Percentiles rank a stretch among this genome's conserved stretches.
phyloP scores from a whole-genome alignment of 2,888 invertebrate species.

The Stenchaetothrips biformis region DNA sequence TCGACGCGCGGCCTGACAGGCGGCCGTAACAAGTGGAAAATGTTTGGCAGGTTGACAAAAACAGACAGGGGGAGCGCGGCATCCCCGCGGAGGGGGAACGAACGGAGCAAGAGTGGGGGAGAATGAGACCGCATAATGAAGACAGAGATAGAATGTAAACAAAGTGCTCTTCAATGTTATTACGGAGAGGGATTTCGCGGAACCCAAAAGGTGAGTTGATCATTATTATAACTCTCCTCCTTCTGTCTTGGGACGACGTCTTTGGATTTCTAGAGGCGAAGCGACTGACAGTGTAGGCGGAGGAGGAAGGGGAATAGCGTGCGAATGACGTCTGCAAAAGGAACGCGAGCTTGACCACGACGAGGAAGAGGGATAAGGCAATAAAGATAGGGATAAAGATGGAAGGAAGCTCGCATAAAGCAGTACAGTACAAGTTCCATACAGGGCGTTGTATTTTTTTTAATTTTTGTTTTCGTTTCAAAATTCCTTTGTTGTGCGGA shows the following conservation, averaged over 20 bases:
- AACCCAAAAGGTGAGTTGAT: too few relatives aligned
- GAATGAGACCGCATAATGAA: neutral
- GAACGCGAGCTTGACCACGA: neutral
- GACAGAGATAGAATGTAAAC: neutral
- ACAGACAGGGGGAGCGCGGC: neutral
- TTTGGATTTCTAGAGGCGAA: neutral
- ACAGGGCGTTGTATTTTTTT: neutral
- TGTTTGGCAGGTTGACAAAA: neutral
- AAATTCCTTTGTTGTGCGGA: too few relatives aligned
- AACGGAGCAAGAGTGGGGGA: neutral
- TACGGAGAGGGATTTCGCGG: too few relatives aligned
- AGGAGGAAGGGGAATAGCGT: neutral
- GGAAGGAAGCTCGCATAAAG: neutral
- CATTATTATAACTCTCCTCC: too few relatives aligned
- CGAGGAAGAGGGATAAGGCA: neutral
- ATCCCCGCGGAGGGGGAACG: neutral
- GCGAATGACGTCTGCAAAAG: neutral
- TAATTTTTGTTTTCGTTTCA: too few relatives aligned
- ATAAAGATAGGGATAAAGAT: neutral
- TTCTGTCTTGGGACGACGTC: too few relatives aligned
- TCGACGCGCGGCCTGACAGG: too few relatives aligned
- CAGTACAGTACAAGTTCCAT: neutral
- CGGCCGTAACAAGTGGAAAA: neutral
- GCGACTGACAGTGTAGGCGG: neutral
- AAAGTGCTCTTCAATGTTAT: neutral